Base-by-base conservation (phyloP, 2,113 vertebrate genomes). In the Sminthopsis crassicaudata region DNA sequence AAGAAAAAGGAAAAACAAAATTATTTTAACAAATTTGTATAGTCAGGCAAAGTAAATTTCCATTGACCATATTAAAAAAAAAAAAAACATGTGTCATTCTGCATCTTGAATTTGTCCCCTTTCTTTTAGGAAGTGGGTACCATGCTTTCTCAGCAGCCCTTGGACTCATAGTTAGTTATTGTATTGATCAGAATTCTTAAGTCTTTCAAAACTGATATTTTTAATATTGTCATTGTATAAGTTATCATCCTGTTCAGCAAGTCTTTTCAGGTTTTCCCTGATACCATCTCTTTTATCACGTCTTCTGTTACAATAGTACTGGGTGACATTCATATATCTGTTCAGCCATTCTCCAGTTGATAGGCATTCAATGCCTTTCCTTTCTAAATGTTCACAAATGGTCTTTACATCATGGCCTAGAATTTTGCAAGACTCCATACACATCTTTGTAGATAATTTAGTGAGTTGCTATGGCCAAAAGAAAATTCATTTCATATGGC, bases 261-360 rank as follows among this genome's bases (percentile, higher is more conserved):
- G 36, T 84, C 67, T 84, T 84, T 84, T 84, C 67, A 84, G 67
- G 67, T 84, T 84, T 84, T 84, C n/a, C 67, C 67, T 84, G 67
- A 84, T 26, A 42, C n/a, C n/a, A 84, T 42, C 36, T 19, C 36
- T 42, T 42, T 84, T n/a, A 84, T 42, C n/a, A 84, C 19, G 42
- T 84, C 67, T 84, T 84, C 42, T 84, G 67, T 19, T 19, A 42
- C 16, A 84, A 42, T 2, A n/a, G 14, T n/a, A n/a, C 60, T 76
- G 36, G 60, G 60, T n/a, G 16, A 76, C 67, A 84, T 42, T 84
- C n/a, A 42, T 84, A 23, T 84, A 42, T 76, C 36, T 76, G 30
- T 19, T 76, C 16, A 19, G 16, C 14, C 16, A 22, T 23, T 84
- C 67, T 23, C 67, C 67, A 84, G 0, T 42, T n/a, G n/a, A 22